A percentile compares a stretch with the other conserved stretches of the same genome.
These are phyloP conservation scores for Pasiphila rectangulata DNA, from an alignment of 2,888 invertebrate species.

Conservation along the genomic window DNA sequence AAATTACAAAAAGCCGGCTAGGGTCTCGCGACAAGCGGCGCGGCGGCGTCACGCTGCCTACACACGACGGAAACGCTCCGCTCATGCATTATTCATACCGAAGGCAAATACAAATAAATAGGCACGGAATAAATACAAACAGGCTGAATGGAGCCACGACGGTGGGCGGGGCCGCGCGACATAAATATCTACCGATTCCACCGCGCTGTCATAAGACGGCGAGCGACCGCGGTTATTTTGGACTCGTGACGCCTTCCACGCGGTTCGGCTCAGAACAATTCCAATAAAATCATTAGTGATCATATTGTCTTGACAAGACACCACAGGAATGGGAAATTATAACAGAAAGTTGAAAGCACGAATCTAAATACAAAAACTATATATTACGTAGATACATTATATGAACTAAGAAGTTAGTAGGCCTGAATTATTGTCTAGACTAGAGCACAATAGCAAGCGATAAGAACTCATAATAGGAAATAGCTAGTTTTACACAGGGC, in stretches of 20 bases:
- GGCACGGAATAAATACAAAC: slow-evolving; percentile 80
- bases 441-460: no score
- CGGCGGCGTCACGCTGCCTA: slow-evolving; percentile 76
- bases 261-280: slow-evolving; percentile 36
- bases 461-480: no score
- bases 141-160: slow-evolving; percentile 77
- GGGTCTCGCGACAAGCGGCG: slow-evolving; percentile 52
- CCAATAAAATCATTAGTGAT: slow-evolving; percentile 29
- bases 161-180: slow-evolving; percentile 76
- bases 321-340: neutral
- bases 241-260: slow-evolving; percentile 48
- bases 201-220: slow-evolving; percentile 72
- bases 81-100: slow-evolving; percentile 79
- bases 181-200: slow-evolving; percentile 77
- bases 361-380: no score
- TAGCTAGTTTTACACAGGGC: no score
- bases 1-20: slow-evolving; percentile 22
- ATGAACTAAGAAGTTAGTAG: no score
- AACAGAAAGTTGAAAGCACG: no score
- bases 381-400: no score
- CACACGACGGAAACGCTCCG: slow-evolving; percentile 78
- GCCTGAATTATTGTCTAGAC: no score
- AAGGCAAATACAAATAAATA: slow-evolving; percentile 81
- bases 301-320: slow-evolving; percentile 15
- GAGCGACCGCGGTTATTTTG: slow-evolving; percentile 68